Base-by-base conservation (phyloP, 1,140 invertebrate species). In the Battus philenor region DNA sequence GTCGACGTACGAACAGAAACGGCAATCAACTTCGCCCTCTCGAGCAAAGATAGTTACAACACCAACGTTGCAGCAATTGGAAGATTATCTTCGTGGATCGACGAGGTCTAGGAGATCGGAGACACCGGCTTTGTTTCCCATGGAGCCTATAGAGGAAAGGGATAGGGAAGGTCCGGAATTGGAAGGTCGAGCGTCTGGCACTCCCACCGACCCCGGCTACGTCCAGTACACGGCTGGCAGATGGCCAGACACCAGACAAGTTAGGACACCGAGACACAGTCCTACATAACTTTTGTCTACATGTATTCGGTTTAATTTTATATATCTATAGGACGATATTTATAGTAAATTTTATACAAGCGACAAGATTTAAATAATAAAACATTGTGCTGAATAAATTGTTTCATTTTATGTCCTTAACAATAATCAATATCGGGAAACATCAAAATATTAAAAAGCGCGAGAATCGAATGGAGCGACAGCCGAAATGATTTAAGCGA, bases 221-320 rank as follows among this genome's bases (percentile, higher is more conserved):
- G 91, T 92, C 0, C 89, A 90, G 65, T 91, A 92, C 51, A 89
- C 90, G 6, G 91, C 89, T 1, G 89, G 87, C 50, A 88, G 89
- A 47, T 92, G 91, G 91, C 89, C 90, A 1, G 87, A 89, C 15
- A 81, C 73, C 9, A 45, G 77, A n/a, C 62, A 81, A 46, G 69
- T 81, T 48, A 87, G 88, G 53, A 90, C 90, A 7, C 90, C 90
- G 6, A 73, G 89, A 48, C 87, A 89, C 41, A 91, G 89, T 70
- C 90, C 90, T 0, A 90, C 88, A 3, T 78, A 88, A 31, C 73
- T 44, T 64, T 20, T 20, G 18, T 20, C 6, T 20, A 20, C n/a
- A n/a, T n/a, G n/a, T n/a, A n/a, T n/a, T n/a, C n/a, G n/a, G n/a
- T n/a, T n/a, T n/a, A n/a, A n/a, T n/a, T n/a, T n/a, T n/a, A n/a